phyloP scores from a whole-genome alignment of 2,888 invertebrate species.

The Fragum sueziense region DNA sequence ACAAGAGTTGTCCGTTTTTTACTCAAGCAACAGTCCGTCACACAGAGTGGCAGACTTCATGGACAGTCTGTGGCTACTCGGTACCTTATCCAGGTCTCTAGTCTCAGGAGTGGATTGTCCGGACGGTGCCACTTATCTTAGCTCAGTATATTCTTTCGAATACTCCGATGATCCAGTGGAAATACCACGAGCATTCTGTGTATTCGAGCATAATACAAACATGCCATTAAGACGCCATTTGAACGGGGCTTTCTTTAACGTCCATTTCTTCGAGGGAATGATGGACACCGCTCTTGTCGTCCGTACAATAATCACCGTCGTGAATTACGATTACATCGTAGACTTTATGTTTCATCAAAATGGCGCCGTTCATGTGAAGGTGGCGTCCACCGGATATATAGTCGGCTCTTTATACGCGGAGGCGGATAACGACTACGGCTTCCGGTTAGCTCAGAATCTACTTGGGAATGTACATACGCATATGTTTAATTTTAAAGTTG shows the following conservation, averaged over 20 bases:
- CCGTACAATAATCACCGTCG: conserved; percentile 69
- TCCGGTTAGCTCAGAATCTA: conserved; percentile 64
- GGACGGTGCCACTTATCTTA: conserved; percentile 66
- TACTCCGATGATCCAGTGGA: conserved; percentile 20
- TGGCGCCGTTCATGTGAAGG: conserved; percentile 70
- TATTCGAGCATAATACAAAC: conserved; percentile 74
- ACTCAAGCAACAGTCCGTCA: conserved; percentile 66
- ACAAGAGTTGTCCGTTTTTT: conserved; percentile 72
- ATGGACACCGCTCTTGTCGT: conserved; percentile 67
- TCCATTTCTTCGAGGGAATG: conserved; percentile 72
- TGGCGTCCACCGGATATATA: conserved; percentile 74
- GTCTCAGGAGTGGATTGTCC: conserved; percentile 76
- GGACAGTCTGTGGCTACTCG: conserved; percentile 67
- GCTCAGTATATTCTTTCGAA: conserved; percentile 28
- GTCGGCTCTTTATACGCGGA: conserved; percentile 55
- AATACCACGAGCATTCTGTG: conserved; percentile 60
- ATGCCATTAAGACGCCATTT: conserved; percentile 72
- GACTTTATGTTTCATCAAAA: conserved; percentile 77
- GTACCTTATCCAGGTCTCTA: conserved; percentile 61
- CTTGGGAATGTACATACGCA: conserved; percentile 74
- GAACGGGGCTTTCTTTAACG: conserved; percentile 30
- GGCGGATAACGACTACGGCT: conserved; percentile 63
- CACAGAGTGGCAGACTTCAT: conserved; percentile 63
- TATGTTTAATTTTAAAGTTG: conserved; percentile 73
- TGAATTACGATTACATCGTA: conserved; percentile 77